Evolutionary conservation across 2,888 invertebrate species (phyloP).

Genomic region (Drosophila recens): DNA sequence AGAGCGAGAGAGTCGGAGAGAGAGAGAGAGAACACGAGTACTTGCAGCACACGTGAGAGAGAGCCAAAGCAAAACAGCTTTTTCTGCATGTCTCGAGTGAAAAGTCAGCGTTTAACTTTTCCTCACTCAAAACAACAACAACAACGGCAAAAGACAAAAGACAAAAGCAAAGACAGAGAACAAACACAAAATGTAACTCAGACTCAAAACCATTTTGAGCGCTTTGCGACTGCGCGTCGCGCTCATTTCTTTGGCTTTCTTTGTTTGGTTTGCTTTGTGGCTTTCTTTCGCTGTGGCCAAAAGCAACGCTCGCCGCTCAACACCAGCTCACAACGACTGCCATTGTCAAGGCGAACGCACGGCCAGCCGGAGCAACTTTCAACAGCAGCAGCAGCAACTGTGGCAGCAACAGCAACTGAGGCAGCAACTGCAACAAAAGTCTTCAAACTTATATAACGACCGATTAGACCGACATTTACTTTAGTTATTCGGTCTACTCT

Average conservation of each 20-base stretch:
- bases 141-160: constrained; percentile 26
- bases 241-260: constrained; percentile 76
- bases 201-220: constrained; percentile 57
- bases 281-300: constrained; percentile 70
- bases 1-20: constrained; percentile 18
- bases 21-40: constrained; percentile 16
- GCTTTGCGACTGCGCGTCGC: constrained; percentile 59
- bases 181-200: constrained; percentile 54
- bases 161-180: constrained; percentile 34
- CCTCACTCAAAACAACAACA: constrained; percentile 19
- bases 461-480: constrained; percentile 83
- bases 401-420: constrained; percentile 31
- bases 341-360: constrained; percentile 84
- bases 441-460: constrained; percentile 85
- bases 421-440: constrained; percentile 76
- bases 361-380: constrained; percentile 67
- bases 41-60: constrained; percentile 14
- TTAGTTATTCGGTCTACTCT: constrained; percentile 85
- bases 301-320: constrained; percentile 61
- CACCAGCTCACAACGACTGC: constrained; percentile 79
- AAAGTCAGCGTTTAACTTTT: constrained; percentile 30
- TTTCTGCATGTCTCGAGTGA: constrained; percentile 38
- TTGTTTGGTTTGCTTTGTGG: constrained; percentile 70
- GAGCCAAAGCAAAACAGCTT: constrained; percentile 32
- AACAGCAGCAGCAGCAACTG: constrained; percentile 13